Conservation (phyloP, 2,797 vertebrate species). For the Meda fulgida region DNA sequence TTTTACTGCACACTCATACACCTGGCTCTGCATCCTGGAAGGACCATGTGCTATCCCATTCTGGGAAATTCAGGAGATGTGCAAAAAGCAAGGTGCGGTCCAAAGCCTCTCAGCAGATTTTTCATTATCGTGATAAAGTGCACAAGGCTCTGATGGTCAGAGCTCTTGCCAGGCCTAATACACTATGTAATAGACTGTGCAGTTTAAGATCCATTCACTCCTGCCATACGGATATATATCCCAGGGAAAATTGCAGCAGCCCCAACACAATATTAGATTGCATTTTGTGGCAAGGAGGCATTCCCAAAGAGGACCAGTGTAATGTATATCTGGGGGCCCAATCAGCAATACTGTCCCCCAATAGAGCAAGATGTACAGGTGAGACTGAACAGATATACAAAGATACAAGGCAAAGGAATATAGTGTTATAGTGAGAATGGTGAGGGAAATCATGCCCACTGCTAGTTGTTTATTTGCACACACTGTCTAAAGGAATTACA, state of each 20-base stretch:
- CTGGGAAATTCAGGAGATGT: conserved; percentile 17
- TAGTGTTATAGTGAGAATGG: not conserved
- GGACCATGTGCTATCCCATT: not conserved
- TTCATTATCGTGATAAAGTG: conserved; percentile 61
- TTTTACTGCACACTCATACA: not conserved
- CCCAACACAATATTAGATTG: conserved; percentile 53
- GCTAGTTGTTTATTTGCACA: not conserved
- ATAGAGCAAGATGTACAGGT: conserved; percentile 29
- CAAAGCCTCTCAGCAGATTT: conserved; percentile 43
- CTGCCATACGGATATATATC: conserved; percentile 58
- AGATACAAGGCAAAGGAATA: not conserved
- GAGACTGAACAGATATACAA: conserved; percentile 6
- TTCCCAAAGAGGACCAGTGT: conserved; percentile 27
- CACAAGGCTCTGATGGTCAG: conserved; percentile 43
- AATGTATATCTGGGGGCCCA: conserved; percentile 44
- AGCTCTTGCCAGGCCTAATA: conserved; percentile 57
- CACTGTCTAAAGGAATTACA: not conserved
- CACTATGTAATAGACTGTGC: conserved; percentile 58
- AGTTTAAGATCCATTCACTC: conserved; percentile 58
- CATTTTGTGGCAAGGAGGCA: conserved; percentile 46
- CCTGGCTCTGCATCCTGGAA: not conserved
- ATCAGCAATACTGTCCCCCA: conserved; percentile 35
- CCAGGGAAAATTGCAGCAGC: conserved; percentile 56
- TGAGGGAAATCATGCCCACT: not conserved
- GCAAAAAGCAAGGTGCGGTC: conserved; percentile 39